phyloP scores from a whole-genome alignment of 92 coral and sea anemone species.

The Palythoa heliodiscus region DNA sequence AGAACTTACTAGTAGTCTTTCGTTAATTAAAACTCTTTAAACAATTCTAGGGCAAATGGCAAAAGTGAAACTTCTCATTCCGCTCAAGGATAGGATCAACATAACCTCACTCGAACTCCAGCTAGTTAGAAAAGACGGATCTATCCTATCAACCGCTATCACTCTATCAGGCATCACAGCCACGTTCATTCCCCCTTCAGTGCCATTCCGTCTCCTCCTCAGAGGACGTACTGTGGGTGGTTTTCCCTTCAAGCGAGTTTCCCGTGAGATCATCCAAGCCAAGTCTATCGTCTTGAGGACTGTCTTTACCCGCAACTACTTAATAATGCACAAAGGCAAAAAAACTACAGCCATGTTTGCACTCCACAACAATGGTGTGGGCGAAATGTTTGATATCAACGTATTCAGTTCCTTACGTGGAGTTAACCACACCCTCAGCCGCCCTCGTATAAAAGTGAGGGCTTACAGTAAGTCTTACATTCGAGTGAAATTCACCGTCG shows the following conservation, averaged over 20 bases:
- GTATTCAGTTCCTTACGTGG: slow-evolving; percentile 10
- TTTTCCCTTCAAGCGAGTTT: slow-evolving; percentile 55
- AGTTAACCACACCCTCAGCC: slow-evolving; percentile 15
- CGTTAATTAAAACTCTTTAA: not conserved
- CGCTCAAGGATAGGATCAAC: slow-evolving; percentile 46
- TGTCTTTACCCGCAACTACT: slow-evolving; percentile 40
- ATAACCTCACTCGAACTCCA: slow-evolving; percentile 42
- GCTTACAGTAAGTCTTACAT: slow-evolving; percentile 24
- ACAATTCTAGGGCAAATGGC: slow-evolving; percentile 48
- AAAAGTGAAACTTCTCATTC: slow-evolving; percentile 54
- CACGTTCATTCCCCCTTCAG: slow-evolving; percentile 48
- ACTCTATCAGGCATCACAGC: slow-evolving; percentile 52
- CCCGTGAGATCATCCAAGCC: slow-evolving; percentile 55
- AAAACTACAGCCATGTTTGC: slow-evolving; percentile 45
- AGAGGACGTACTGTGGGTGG: slow-evolving; percentile 47
- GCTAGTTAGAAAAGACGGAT: slow-evolving; percentile 25
- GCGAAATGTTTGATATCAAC: slow-evolving; percentile 12
- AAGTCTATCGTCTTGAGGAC: slow-evolving; percentile 50
- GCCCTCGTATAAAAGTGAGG: slow-evolving; percentile 10
- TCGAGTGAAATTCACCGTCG: slow-evolving; percentile 10
- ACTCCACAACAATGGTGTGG: slow-evolving; percentile 32
- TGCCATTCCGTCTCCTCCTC: slow-evolving; percentile 58
- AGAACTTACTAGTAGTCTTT: too few species aligned
- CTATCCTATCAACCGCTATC: slow-evolving; percentile 26
- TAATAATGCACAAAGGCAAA: slow-evolving; percentile 47